phyloP scores from a whole-genome alignment of 2,113 vertebrate species.

The Centropristis striata region DNA sequence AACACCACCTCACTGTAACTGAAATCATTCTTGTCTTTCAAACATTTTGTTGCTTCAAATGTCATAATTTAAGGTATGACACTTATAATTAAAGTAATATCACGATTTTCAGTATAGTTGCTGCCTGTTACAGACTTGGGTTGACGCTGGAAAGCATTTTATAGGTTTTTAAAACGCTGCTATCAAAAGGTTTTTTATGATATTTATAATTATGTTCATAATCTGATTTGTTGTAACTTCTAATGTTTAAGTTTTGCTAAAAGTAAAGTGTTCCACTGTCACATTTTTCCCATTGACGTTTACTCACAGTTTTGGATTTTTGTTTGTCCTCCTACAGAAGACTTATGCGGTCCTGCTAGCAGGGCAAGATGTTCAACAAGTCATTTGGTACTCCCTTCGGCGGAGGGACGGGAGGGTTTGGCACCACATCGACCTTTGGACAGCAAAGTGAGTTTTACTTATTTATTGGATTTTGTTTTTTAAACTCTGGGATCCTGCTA shows the following conservation, averaged over 20 bases:
- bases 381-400: slow-evolving; percentile 96
- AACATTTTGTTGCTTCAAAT: too few species aligned
- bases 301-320: not conserved
- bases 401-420: slow-evolving; percentile 92
- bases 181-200: too few species aligned
- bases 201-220: too few species aligned
- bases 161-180: too few species aligned
- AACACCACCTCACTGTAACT: too few species aligned
- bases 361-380: slow-evolving; percentile 95
- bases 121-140: too few species aligned
- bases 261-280: not conserved
- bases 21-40: too few species aligned
- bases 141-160: too few species aligned
- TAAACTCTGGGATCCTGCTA: not conserved
- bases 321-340: slow-evolving; percentile 66
- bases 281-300: too few species aligned
- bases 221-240: not conserved
- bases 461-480: not conserved
- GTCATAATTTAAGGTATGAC: too few species aligned
- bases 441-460: slow-evolving; percentile 91
- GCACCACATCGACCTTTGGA: slow-evolving; percentile 94
- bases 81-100: too few species aligned
- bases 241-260: not conserved
- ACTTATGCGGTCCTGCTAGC: slow-evolving; percentile 79
- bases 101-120: too few species aligned